Conservation (phyloP, 2,888 invertebrate genomes). For the Iselma pallidipennis region DNA sequence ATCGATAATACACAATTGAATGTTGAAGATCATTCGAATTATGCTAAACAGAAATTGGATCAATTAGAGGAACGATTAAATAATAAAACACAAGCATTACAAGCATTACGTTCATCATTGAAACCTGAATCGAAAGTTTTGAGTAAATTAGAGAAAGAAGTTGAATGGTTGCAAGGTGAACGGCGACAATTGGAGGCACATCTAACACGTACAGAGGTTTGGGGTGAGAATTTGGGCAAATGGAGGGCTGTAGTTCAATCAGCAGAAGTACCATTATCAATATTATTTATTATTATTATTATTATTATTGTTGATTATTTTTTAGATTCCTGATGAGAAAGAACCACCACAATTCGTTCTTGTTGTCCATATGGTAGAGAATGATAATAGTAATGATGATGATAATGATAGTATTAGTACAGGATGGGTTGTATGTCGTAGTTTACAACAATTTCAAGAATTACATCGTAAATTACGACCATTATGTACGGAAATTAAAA, state of each 20-base stretch:
- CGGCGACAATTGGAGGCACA: slow-evolving; percentile 82
- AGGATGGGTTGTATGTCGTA: slow-evolving; percentile 69
- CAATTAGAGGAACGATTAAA: slow-evolving; percentile 82
- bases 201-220: slow-evolving; percentile 81
- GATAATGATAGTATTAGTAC: slow-evolving; percentile 62
- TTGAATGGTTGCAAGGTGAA: slow-evolving; percentile 80
- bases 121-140: slow-evolving; percentile 84
- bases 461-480: slow-evolving; percentile 83
- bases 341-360: slow-evolving; percentile 72
- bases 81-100: slow-evolving; percentile 82
- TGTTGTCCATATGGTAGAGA: slow-evolving; percentile 76
- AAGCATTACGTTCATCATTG: slow-evolving; percentile 79
- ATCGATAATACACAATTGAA: slow-evolving; percentile 61
- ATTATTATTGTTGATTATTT: too few relatives aligned
- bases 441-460: slow-evolving; percentile 70
- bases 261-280: slow-evolving; percentile 66
- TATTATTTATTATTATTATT: too few relatives aligned
- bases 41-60: slow-evolving; percentile 79
- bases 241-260: slow-evolving; percentile 87
- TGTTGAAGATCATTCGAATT: slow-evolving; percentile 81
- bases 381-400: slow-evolving; percentile 62
- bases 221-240: slow-evolving; percentile 86
- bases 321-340: slow-evolving; percentile 57
- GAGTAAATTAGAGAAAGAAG: slow-evolving; percentile 78
- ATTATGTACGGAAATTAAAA: slow-evolving; percentile 78